Evolutionary conservation across 1,140 invertebrate genomes (phyloP), one percentile per base, ranked within the genome.

Genomic region (Pteromalus puparum): DNA sequence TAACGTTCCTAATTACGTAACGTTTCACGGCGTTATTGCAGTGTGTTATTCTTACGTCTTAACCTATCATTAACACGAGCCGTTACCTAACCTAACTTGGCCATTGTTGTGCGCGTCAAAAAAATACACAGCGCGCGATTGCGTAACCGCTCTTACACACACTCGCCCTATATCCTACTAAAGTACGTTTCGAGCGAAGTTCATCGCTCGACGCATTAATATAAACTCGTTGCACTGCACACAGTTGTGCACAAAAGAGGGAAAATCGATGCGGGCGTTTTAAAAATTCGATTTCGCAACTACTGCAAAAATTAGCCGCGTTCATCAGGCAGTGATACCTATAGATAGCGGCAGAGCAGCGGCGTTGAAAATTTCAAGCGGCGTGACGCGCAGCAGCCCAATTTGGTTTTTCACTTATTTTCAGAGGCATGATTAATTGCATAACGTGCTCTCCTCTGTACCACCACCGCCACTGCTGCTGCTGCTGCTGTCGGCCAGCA

Each of bases 81-180:
- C 53, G 53, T 61, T 61, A 61, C 53, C 53, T 61, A 61, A 61
- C 53, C 53, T 61, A 61, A 61, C 53, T 61, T 61, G n/a, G 53
- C 18, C 53, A 42, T 42, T 42, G 7, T 42, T 7, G 4, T 61
- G 21, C 15, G 5, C 18, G 18, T 61, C 7, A 6, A 21, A 61
- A 61, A 21, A 61, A 61, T 21, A 18, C 18, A 21, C 15, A 7
- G 53, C 53, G 2, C 53, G 2, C 6, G 53, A 61, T 61, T 61
- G 53, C 21, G 18, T 61, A 61, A 61, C 21, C 21, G 53, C 53
- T 61, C 53, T 21, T 5, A 7, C 21, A n/a, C 48, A 18, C 18
- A 4, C 15, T 15, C 21, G 21, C 6, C 6, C 12, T 1, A 0
- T 0, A 15, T 5, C 30, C 15, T 15, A n/a, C 6, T n/a, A 34